These are phyloP conservation scores for Sceloporus tristichus DNA, from an alignment of 2,113 vertebrate genomes.

Conservation along the genomic window DNA sequence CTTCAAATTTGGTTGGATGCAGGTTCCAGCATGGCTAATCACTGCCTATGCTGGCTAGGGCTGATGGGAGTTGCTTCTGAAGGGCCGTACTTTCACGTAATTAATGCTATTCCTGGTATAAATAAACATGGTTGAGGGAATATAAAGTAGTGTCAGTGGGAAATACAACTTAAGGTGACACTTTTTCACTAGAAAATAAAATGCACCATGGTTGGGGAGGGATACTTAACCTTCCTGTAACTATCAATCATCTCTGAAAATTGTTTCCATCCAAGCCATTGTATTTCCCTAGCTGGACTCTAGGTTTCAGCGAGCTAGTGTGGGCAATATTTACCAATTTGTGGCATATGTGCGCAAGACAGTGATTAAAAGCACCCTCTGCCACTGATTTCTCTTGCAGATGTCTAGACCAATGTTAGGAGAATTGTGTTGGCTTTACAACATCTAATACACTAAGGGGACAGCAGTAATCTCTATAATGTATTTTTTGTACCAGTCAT, in stretches of 20 bases:
- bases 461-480: neutral
- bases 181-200: neutral
- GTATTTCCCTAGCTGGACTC: neutral
- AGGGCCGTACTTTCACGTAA: no score
- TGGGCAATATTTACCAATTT: no score
- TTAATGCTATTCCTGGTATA: neutral
- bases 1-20: neutral
- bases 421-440: neutral
- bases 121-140: neutral
- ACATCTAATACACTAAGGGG: neutral
- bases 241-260: neutral
- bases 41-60: neutral
- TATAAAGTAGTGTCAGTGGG: neutral
- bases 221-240: no score
- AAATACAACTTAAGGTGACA: neutral
- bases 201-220: neutral
- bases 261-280: neutral
- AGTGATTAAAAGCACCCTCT: neutral
- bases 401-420: neutral
- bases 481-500: neutral
- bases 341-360: no score
- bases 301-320: neutral
- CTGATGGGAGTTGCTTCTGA: no score
- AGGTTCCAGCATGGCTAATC: no score
- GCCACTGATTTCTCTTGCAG: neutral